Base-by-base conservation (phyloP, 2,888 invertebrate genomes). In the Neoscelio sp. region DNA sequence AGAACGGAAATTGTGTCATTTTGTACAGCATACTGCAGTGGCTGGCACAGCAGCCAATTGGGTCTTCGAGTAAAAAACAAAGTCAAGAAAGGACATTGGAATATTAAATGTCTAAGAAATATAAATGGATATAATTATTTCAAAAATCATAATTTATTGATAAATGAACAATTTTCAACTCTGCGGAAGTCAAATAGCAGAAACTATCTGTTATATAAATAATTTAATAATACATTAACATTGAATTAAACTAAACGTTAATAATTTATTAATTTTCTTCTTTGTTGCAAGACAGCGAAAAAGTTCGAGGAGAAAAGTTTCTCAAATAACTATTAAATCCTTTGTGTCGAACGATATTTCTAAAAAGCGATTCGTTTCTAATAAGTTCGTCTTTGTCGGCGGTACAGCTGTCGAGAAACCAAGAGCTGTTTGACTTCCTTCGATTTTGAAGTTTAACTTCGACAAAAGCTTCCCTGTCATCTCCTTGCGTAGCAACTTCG, bases 361-460 rank as follows among this genome's bases (percentile, higher is more conserved):
- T 62, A 68, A 64, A 77, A 77, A 70, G 64, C 64, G 67, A 67
- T 70, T 71, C 58, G 42, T 62, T 67, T 77, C 65, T 52, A 64
- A 78, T 64, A 70, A 78, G 35, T 62, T 71, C 7, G 54, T 56
- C 65, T 50, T 78, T 78, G 74, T 74, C 68, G 58, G 46, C 20
- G 38, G 5, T 60, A 38, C 58, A 71, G 71, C 70, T 71, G 71
- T 78, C 77, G 71, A 62, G 58, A 52, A 67, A 56, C 62, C 54
- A 10, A 18, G 58, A 23, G 54, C 62, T 68, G 74, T 74, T 77
- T 82, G 82, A 79, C 83, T 68, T 79, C 35, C 56, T 79, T 78
- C 80, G 82, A 85, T 82, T 85, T 82, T 78, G 80, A 52, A 68
- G 68, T 76, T 54, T 48, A 74, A 65, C 68, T 62, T 58, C 33